Evolutionary conservation across 53 echinoderm and acorn worm genomes (phyloP), one percentile per base, ranked within the genome.

Genomic region (Holothuria scabra): DNA sequence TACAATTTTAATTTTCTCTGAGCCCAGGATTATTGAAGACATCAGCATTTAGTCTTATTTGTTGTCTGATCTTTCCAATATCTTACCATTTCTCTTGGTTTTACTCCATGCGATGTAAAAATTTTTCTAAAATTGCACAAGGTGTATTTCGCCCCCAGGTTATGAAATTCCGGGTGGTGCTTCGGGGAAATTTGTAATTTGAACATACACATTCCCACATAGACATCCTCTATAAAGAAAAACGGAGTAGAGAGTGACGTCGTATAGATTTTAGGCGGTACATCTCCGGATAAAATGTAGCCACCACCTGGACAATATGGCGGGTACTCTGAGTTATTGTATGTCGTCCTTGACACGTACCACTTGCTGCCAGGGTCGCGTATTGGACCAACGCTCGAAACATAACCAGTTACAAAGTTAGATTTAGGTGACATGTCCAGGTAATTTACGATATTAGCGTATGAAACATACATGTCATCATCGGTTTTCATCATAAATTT

Each of bases 261-360:
- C 48, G 82, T 79, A 72, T 88, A 97, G 20, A 92, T 60, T 65
- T 86, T 90, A 8, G 72, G n/a, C n/a, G n/a, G n/a, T n/a, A n/a
- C n/a, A n/a, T n/a, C n/a, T n/a, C n/a, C n/a, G n/a, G n/a, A n/a
- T 89, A 97, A 88, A n/a, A 91, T 84, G 41, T 97, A 97, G 20
- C 94, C 99, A 1, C 94, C 94, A 46, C 99, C 99, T 0, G 99
- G 94, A 58, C 90, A 87, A 55, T 92, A 97, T n/a, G 99, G 94
- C 20, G 99, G 99, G 80, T 97, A 97, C 70, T 67, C 92, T 56
- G 48, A 70, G 28, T 84, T 92, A 0, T 94, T 89, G 67, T 97
- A 97, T 1, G 83, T 60, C 12, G 94, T 88, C 59, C 69, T 80
- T 13, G 99, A 92, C 99, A 97, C 94, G 92, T 89, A 97, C 99